Conservation (phyloP, 1,140 invertebrate species). For the Sarcophaga bullata region DNA sequence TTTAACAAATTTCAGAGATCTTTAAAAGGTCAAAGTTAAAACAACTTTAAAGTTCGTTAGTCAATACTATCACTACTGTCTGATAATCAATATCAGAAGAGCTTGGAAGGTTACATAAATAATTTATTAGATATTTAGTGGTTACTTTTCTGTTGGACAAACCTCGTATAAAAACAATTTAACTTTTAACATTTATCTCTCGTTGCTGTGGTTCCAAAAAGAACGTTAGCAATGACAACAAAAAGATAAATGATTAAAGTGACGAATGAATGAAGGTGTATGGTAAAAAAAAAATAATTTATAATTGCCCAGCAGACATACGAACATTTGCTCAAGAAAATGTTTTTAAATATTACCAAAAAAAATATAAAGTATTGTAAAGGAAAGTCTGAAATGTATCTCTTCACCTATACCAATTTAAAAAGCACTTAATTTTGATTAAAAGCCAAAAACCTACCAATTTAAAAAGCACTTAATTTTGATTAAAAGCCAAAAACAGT, state of each 20-base stretch:
- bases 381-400: neutral
- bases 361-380: neutral
- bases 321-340: neutral
- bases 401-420: neutral
- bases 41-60: too few species aligned
- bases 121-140: too few species aligned
- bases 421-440: constrained; percentile 6
- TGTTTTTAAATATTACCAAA: neutral
- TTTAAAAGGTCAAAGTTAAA: too few species aligned
- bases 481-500: constrained; percentile 20
- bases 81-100: too few species aligned
- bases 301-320: neutral
- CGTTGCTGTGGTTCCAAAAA: neutral
- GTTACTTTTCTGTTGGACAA: too few species aligned
- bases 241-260: constrained; percentile 30
- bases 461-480: constrained; percentile 31
- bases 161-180: neutral
- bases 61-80: too few species aligned
- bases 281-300: constrained; percentile 21
- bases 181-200: constrained; percentile 18
- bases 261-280: neutral
- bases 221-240: constrained; percentile 12
- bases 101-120: too few species aligned
- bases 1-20: too few species aligned
- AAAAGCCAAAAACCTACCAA: neutral